A percentile compares a stretch with the other conserved stretches of the same genome.
Evolutionary conservation across 2,797 vertebrate species (phyloP).

Genomic region (Tinamus major): DNA sequence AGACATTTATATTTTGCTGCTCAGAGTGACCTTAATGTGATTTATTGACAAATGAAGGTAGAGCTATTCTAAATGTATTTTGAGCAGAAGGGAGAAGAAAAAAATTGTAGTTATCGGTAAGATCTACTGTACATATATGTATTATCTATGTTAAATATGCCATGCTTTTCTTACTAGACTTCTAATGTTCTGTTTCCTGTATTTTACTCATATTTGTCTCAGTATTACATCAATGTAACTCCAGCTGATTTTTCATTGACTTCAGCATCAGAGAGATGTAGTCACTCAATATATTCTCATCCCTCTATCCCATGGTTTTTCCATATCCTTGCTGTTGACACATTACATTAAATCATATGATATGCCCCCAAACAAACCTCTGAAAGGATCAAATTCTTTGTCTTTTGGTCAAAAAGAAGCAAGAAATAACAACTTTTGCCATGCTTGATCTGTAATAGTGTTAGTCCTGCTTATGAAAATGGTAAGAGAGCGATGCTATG

Average conservation of each 20-base stretch:
- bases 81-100: constrained; percentile 32
- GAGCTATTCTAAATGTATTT: background rate
- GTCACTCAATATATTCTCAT: background rate
- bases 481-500: background rate
- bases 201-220: background rate
- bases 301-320: background rate
- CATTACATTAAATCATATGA: background rate
- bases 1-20: background rate
- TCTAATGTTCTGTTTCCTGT: constrained; percentile 23
- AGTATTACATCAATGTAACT: background rate
- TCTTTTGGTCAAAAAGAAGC: background rate
- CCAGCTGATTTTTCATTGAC: background rate
- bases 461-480: background rate
- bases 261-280: background rate
- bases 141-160: constrained; percentile 2
- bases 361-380: background rate
- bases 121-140: background rate
- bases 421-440: background rate
- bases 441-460: background rate
- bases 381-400: background rate
- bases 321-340: background rate
- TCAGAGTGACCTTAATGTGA: constrained; percentile 42
- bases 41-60: constrained; percentile 52
- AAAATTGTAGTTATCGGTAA: constrained; percentile 61
- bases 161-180: constrained; percentile 51